A percentile compares a stretch with the other conserved stretches of the same genome.
Evolutionary conservation across 2,113 vertebrate species (phyloP).

Genomic region (Rutilus rutilus): DNA sequence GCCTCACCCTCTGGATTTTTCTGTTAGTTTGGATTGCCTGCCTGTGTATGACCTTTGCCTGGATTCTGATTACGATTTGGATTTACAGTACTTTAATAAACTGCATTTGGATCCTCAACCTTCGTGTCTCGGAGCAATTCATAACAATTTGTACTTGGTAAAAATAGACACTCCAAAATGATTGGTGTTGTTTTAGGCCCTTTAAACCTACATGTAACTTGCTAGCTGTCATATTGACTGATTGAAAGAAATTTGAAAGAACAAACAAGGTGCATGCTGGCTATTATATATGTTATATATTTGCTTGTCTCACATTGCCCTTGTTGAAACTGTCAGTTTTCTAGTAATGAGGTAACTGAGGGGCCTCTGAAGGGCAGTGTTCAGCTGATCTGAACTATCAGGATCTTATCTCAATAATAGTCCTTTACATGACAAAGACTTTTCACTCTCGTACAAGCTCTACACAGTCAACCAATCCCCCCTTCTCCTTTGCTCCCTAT

Average conservation of each 20-base stretch:
- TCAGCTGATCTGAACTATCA: slow-evolving; percentile 18
- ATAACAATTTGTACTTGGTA: no score
- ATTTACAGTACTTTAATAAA: no score
- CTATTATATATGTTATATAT: not conserved
- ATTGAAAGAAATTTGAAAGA: not conserved
- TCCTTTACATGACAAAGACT: slow-evolving; percentile 30
- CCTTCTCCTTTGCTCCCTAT: not conserved
- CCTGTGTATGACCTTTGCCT: no score
- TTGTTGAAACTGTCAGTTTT: not conserved
- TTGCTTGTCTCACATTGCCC: not conserved
- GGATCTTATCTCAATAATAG: slow-evolving; percentile 27
- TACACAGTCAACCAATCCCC: not conserved
- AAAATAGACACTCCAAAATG: not conserved
- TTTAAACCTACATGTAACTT: not conserved
- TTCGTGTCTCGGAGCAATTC: no score
- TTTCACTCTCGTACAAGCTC: not conserved
- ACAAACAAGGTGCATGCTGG: not conserved
- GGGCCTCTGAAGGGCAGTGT: not conserved
- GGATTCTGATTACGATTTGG: no score
- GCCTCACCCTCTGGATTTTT: no score
- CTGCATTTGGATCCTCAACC: no score
- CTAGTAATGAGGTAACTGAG: not conserved
- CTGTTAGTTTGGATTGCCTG: no score
- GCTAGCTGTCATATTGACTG: not conserved
- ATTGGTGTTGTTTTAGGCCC: not conserved